These are phyloP conservation scores for Amiota communis DNA, from an alignment of 2,888 invertebrate genomes.

Conservation along the genomic window DNA sequence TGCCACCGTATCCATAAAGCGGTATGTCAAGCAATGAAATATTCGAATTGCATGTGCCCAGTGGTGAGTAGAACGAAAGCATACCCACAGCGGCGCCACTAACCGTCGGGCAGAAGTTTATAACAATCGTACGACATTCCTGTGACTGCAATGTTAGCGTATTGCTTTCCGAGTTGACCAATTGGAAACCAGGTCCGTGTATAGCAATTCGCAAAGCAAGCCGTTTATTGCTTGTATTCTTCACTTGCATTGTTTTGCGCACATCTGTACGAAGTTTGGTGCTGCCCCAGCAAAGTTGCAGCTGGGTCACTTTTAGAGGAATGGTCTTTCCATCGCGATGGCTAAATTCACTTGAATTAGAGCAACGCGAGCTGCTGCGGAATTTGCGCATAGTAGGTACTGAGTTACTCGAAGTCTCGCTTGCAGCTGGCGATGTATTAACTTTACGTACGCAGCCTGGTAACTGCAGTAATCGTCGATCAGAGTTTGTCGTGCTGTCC, in stretches of 20 bases:
- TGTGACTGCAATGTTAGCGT: slow-evolving; percentile 75
- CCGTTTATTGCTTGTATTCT: slow-evolving; percentile 76
- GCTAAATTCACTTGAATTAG: slow-evolving; percentile 70
- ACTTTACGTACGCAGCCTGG: slow-evolving; percentile 43
- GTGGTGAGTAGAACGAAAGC: slow-evolving; percentile 75
- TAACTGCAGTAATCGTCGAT: slow-evolving; percentile 50
- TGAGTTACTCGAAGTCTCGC: slow-evolving; percentile 52
- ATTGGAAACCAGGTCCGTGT: slow-evolving; percentile 74
- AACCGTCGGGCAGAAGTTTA: slow-evolving; percentile 76
- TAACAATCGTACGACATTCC: slow-evolving; percentile 76
- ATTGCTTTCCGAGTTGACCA: slow-evolving; percentile 68
- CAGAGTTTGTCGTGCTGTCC: slow-evolving; percentile 64
- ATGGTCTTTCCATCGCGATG: slow-evolving; percentile 69
- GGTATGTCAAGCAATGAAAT: slow-evolving; percentile 63
- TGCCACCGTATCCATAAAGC: slow-evolving; percentile 78
- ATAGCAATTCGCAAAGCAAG: slow-evolving; percentile 76
- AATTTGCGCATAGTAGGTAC: slow-evolving; percentile 41
- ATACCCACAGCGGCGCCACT: slow-evolving; percentile 76
- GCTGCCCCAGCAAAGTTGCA: slow-evolving; percentile 77
- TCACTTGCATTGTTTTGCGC: slow-evolving; percentile 75
- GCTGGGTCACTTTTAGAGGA: slow-evolving; percentile 76
- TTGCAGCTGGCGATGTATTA: slow-evolving; percentile 60
- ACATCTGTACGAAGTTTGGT: slow-evolving; percentile 75
- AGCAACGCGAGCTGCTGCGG: slow-evolving; percentile 69
- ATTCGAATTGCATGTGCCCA: slow-evolving; percentile 57